These are phyloP conservation scores for Solenodon paradoxus DNA, from an alignment of 2,113 vertebrate species.

Conservation along the genomic window DNA sequence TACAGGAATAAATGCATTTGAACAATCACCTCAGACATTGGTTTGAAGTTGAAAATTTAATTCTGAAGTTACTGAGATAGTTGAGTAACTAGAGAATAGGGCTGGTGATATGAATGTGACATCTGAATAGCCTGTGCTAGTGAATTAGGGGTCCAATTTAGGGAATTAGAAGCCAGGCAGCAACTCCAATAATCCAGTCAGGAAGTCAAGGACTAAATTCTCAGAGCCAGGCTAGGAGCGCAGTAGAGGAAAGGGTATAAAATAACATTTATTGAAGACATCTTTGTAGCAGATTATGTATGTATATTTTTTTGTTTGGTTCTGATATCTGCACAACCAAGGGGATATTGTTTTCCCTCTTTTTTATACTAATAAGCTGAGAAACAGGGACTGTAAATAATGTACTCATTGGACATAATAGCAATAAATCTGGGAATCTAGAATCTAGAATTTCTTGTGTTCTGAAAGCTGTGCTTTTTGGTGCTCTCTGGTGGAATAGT, in stretches of 20 bases:
- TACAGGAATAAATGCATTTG: not conserved
- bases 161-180: not conserved
- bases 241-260: not conserved
- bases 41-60: not conserved
- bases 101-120: not conserved
- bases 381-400: not conserved
- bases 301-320: not conserved
- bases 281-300: not conserved
- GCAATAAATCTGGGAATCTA: not conserved
- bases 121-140: not conserved
- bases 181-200: not conserved
- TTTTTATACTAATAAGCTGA: not conserved
- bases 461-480: not conserved
- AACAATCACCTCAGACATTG: not conserved
- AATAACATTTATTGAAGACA: not conserved
- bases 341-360: not conserved
- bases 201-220: not conserved
- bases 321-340: not conserved
- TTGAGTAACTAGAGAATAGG: not conserved
- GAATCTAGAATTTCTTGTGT: not conserved
- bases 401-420: not conserved
- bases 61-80: not conserved
- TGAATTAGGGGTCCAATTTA: not conserved
- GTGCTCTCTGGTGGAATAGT: no score
- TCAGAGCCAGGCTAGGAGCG: not conserved